Conservation (phyloP, 2,797 vertebrate genomes). For the Clamator glandarius region DNA sequence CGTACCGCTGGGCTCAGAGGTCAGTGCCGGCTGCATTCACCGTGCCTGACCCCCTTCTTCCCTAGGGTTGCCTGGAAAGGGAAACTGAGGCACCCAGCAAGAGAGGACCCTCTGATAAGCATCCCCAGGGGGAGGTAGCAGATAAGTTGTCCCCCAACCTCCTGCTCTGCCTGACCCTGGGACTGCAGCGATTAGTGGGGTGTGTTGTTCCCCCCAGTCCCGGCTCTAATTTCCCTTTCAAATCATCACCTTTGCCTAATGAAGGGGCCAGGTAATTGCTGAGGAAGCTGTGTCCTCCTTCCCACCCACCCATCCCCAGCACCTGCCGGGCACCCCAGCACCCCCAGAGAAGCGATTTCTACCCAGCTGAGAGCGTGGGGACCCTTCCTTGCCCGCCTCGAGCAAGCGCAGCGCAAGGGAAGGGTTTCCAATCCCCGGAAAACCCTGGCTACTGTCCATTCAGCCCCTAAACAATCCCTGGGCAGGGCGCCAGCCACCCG, state of each 20-base stretch:
- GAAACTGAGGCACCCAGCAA: neutral
- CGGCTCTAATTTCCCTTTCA: neutral
- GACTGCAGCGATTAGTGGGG: neutral
- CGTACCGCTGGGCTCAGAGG: accelerated
- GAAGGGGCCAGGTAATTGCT: neutral
- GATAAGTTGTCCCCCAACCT: neutral
- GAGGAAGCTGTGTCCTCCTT: accelerated
- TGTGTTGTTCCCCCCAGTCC: too few species aligned
- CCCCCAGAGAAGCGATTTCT: neutral
- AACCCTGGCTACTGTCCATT: conserved; percentile 43
- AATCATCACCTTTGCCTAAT: neutral
- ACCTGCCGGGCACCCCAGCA: neutral
- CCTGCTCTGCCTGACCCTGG: neutral
- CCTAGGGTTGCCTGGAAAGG: neutral
- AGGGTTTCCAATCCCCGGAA: conserved; percentile 55
- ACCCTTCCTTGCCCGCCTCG: neutral
- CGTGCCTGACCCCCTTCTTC: neutral
- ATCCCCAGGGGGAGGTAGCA: neutral
- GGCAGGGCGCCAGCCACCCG: neutral
- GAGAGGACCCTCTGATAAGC: neutral
- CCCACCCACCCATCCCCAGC: neutral
- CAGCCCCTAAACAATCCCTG: conserved; percentile 64
- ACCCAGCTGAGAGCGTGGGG: accelerated
- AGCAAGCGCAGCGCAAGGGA: accelerated
- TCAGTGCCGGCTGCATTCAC: neutral